Evolutionary conservation across 30 jellyfish, hydroid and myxozoan genomes (phyloP), one percentile per base, ranked within the genome.

Genomic region (Pelagia noctiluca): DNA sequence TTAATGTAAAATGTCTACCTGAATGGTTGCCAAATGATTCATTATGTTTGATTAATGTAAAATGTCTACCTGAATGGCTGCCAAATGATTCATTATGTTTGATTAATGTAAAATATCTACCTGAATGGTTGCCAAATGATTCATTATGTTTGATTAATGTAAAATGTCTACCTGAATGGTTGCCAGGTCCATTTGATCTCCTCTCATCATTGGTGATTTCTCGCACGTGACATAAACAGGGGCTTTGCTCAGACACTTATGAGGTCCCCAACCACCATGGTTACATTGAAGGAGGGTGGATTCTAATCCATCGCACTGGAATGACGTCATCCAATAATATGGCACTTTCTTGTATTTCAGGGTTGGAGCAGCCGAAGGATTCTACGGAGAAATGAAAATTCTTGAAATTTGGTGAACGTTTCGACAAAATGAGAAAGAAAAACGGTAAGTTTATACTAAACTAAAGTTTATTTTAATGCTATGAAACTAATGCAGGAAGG

Each of bases 211-310:
- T 11, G 97, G 93, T 2, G 98, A 93, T 22, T 88, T 83, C 48
- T 87, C 50, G 78, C 98, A 93, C 63, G 49, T 71, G 66, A 93
- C 50, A 31, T 78, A 87, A 18, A 93, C 98, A 19, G 97, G 96
- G 19, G 37, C 47, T 21, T 65, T 75, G 18, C 48, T 50, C 47
- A 3, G 26, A 69, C 97, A 83, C 37, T 76, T 71, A 31, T 87
- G 93, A 3, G 86, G 84, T 67, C 85, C 90, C 97, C 96, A 93
- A 22, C 94, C 97, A 1, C 72, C 88, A 37, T 93, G 98, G 30
- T 87, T 70, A 49, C 98, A 93, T 77, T 82, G 92, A 50, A 63
- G 0, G 46, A 93, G 90, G 0, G 89, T 81, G 13, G 98, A 93
- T 46, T 93, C 98, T 1, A 37, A 28, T 7, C 98, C 97, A 18